Conservation (phyloP, 2,797 vertebrate genomes). For the Gallinago nigripennis region DNA sequence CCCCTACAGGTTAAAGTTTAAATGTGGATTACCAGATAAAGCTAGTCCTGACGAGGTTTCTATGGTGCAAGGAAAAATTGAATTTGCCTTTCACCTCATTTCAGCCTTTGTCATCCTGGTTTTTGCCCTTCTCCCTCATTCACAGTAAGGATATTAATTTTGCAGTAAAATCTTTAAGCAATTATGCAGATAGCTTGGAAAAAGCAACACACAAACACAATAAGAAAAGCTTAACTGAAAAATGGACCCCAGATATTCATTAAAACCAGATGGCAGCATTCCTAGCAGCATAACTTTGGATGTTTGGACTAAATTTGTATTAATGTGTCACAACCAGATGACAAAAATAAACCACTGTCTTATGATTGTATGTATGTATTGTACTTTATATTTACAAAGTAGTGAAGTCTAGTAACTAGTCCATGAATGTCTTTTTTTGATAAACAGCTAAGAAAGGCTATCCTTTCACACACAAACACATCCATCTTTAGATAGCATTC, state of each 20-base stretch:
- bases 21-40: slow-evolving; percentile 99
- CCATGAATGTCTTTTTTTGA: slow-evolving; percentile 52
- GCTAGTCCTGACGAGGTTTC: slow-evolving; percentile 94
- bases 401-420: slow-evolving; percentile 42
- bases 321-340: slow-evolving; percentile 66
- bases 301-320: slow-evolving; percentile 75
- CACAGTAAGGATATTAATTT: slow-evolving; percentile 93
- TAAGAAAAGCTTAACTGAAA: slow-evolving; percentile 91
- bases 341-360: slow-evolving; percentile 49
- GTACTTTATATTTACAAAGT: slow-evolving; percentile 63
- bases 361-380: slow-evolving; percentile 15
- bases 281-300: slow-evolving; percentile 82
- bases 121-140: slow-evolving; percentile 81
- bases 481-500: slow-evolving; percentile 72
- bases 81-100: slow-evolving; percentile 91
- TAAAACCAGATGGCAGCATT: slow-evolving; percentile 92
- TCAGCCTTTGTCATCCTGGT: slow-evolving; percentile 85
- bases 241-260: slow-evolving; percentile 89
- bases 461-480: slow-evolving; percentile 64
- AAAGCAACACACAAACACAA: slow-evolving; percentile 91
- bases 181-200: slow-evolving; percentile 93
- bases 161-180: slow-evolving; percentile 94
- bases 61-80: slow-evolving; percentile 87
- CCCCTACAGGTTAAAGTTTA: slow-evolving; percentile 99
- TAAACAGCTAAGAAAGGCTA: slow-evolving; percentile 61